Evolutionary conservation across 1,140 invertebrate genomes (phyloP).

Genomic region (Euura saliciscinereae): DNA sequence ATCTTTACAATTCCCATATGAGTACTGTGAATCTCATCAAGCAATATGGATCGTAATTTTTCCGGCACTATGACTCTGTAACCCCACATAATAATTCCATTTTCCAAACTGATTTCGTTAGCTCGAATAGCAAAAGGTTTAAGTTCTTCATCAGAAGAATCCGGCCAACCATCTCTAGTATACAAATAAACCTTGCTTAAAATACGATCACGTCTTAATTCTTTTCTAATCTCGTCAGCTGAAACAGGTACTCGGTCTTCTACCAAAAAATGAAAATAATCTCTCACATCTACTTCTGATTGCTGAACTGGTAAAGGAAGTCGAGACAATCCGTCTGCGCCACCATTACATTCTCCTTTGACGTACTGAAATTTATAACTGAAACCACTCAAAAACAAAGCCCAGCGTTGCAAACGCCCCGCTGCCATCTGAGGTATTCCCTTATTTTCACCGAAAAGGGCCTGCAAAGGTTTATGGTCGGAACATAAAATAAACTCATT

Average conservation of each 20-base stretch:
- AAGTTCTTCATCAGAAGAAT: slow-evolving; percentile 18
- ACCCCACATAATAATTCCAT: slow-evolving; percentile 38
- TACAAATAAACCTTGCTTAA: slow-evolving; percentile 32
- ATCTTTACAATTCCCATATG: slow-evolving; percentile 32
- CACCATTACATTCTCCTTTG: slow-evolving; percentile 33
- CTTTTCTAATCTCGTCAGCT: slow-evolving; percentile 22
- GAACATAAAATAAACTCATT: slow-evolving; percentile 45
- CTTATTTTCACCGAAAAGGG: slow-evolving; percentile 37
- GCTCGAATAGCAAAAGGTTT: slow-evolving; percentile 15
- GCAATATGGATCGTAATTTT: slow-evolving; percentile 29
- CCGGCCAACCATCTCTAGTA: slow-evolving; percentile 21
- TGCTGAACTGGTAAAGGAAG: slow-evolving; percentile 26
- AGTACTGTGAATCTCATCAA: slow-evolving; percentile 22
- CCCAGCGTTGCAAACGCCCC: too few species aligned
- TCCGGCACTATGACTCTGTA: slow-evolving; percentile 42
- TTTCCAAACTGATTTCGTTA: slow-evolving; percentile 32
- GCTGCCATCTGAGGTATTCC: slow-evolving; percentile 35
- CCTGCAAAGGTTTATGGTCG: slow-evolving; percentile 56
- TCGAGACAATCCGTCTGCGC: slow-evolving; percentile 39
- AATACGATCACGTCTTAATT: slow-evolving; percentile 24
- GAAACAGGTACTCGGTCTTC: slow-evolving; percentile 29
- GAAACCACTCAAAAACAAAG: slow-evolving; percentile 39
- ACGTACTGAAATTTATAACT: slow-evolving; percentile 37
- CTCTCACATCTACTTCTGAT: too few species aligned
- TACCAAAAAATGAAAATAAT: slow-evolving; percentile 25